Evolutionary conservation across 2,113 vertebrate species (phyloP).

Genomic region (Numenius arquata): DNA sequence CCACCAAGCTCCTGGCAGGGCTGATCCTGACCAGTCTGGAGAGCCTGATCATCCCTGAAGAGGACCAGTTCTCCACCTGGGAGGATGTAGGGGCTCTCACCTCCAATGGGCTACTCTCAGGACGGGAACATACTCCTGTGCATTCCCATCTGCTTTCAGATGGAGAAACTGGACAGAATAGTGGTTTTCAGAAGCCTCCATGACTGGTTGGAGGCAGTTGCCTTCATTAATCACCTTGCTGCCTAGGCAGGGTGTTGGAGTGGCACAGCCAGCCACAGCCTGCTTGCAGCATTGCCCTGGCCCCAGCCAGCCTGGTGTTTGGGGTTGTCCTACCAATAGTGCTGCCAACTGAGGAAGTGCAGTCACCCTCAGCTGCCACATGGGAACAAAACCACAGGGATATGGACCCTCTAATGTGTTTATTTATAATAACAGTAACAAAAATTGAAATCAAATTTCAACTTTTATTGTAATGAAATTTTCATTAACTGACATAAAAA

Average conservation of each 20-base stretch:
- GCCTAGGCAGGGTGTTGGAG: neutral
- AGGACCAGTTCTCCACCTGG: neutral
- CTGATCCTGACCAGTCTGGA: neutral
- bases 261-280: neutral
- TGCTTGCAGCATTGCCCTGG: neutral
- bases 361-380: neutral
- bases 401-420: neutral
- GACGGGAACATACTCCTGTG: neutral
- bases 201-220: rapidly evolving
- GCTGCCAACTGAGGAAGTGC: neutral
- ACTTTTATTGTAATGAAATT: neutral
- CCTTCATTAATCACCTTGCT: neutral
- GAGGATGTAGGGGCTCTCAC: neutral
- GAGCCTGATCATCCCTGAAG: neutral
- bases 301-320: neutral
- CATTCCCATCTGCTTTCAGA: neutral
- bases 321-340: rapidly evolving
- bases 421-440: neutral
- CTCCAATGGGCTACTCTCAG: neutral
- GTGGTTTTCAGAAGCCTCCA: neutral
- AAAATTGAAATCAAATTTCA: neutral
- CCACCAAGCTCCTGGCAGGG: neutral
- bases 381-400: neutral
- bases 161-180: neutral
- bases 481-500: neutral